Evolutionary conservation across 2,888 invertebrate genomes (phyloP), one percentile per base, ranked within the genome.

Genomic region (Sesia bembeciformis): DNA sequence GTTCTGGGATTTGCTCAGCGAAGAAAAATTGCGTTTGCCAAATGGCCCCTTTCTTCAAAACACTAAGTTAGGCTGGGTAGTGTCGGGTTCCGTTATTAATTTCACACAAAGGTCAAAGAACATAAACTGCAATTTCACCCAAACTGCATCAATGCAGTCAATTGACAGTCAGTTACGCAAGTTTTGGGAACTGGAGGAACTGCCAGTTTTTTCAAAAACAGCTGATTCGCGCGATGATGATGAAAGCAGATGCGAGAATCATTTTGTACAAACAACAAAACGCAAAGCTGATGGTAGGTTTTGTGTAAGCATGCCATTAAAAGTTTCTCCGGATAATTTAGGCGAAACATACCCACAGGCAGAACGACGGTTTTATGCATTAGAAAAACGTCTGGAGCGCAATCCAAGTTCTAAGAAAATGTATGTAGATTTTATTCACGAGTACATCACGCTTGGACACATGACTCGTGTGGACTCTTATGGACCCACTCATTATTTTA

Each of bases 361-460:
- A 5, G 41, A 56, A 55, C 50, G 50, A 1, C 51, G 59, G 4
- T 62, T 63, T 50, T 40, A 57, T 4, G 46, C 58, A 7, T 51
- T 64, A 52, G 62, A 64, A 53, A 53, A 51, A 49, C 54, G 55
- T n/a, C 6, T 41, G n/a, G 41, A 41, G 41, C 41, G 41, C 4
- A 5, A 5, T 41, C 5, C 6, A 41, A 4, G n/a, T n/a, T 23
- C 1, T 23, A 23, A 23, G 23, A 52, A 51, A 39, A 41, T 59
- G 49, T 62, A 61, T 39, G 52, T 40, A 4, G 54, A 64, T 43
- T 64, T 62, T 40, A 56, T 65, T 42, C 23, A 51, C 5, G 62
- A 63, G 40, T 63, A 62, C 49, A 40, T 52, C 23, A 4, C 43
- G 3, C 40, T 62, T 52, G 63, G 62, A 40, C 61, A 61, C 41